Conservation (phyloP, 2,797 vertebrate species). For the Glyptemys insculpta region DNA sequence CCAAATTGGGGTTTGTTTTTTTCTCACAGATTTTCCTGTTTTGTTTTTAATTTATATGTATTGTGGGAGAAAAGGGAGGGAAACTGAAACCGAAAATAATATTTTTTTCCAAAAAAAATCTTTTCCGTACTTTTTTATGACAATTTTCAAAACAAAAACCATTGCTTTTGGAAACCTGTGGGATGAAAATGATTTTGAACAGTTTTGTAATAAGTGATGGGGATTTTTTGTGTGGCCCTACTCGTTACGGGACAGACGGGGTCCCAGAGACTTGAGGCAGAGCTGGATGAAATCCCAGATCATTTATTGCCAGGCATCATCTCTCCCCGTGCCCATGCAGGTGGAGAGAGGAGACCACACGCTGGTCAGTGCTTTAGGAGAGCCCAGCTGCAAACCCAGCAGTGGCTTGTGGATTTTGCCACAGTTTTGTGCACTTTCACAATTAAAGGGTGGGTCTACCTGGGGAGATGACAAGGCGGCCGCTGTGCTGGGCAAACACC, state of each 20-base stretch:
- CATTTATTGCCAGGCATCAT: background rate
- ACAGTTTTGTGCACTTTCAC: background rate
- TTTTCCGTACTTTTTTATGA: background rate
- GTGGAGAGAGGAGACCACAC: background rate
- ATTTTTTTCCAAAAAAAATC: no score
- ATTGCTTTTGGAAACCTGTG: accelerated
- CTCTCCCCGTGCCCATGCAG: background rate
- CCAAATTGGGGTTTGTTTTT: accelerated
- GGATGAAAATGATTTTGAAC: background rate
- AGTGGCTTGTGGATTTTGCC: background rate
- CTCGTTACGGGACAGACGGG: background rate
- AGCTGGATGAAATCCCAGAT: background rate
- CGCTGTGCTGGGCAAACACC: background rate
- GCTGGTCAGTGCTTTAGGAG: background rate
- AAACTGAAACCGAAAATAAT: no score
- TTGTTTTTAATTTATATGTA: no score
- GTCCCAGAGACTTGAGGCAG: background rate
- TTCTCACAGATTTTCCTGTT: background rate
- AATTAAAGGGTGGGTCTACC: no score
- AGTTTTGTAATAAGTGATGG: background rate
- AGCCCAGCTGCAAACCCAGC: background rate
- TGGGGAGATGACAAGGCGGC: background rate
- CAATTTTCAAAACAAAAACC: background rate
- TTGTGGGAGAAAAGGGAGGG: no score
- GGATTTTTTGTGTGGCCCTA: background rate